Percentiles rank a stretch among this genome's conserved stretches.
Conservation (phyloP, 2,113 vertebrate species). For the Platysteira castanea region DNA sequence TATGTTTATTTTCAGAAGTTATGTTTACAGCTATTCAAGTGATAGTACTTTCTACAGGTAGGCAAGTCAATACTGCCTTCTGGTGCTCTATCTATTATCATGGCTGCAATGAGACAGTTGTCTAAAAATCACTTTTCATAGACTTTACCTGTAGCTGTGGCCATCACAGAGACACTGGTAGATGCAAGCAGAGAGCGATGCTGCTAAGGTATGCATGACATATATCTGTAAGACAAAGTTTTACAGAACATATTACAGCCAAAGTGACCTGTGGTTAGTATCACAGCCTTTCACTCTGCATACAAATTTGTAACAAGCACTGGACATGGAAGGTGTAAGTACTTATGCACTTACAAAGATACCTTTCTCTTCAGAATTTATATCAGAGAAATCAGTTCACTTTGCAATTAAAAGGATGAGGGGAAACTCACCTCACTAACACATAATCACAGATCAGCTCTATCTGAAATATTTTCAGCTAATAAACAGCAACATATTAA, state of each 20-base stretch:
- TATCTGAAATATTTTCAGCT: background rate
- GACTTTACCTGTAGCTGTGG: conserved; percentile 87
- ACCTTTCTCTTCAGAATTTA: background rate
- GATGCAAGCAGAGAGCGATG: conserved; percentile 95
- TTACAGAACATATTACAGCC: background rate
- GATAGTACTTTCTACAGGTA: background rate
- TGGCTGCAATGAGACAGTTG: background rate
- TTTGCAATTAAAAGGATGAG: background rate
- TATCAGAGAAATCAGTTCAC: background rate
- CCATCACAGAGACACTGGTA: conserved; percentile 97
- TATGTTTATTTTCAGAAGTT: background rate
- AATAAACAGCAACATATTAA: background rate
- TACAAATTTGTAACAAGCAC: background rate
- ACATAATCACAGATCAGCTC: background rate
- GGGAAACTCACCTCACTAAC: background rate
- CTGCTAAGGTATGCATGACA: conserved; percentile 94
- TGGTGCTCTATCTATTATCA: background rate
- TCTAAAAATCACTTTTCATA: background rate
- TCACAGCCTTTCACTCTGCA: background rate
- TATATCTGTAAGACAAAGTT: conserved; percentile 81
- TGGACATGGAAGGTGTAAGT: background rate
- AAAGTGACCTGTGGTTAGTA: background rate
- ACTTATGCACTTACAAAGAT: background rate
- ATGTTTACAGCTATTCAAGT: background rate
- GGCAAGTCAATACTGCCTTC: background rate